Percentiles rank a stretch among this genome's conserved stretches.
Evolutionary conservation across 2,888 invertebrate species (phyloP).

Genomic region (Druceiella hillmani): DNA sequence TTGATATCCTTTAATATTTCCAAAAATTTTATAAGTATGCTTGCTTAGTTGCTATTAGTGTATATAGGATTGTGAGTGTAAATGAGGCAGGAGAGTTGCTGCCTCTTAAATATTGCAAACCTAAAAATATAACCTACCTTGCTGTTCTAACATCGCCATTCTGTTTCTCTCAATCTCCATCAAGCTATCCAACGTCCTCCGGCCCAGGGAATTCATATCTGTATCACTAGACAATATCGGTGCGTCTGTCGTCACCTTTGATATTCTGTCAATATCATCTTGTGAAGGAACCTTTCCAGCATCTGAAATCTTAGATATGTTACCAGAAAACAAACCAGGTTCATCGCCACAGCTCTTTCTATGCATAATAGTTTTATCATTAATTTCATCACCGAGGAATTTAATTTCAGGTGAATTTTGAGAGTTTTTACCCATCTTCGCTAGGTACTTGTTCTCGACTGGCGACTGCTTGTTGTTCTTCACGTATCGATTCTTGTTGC

Average conservation of each 20-base stretch:
- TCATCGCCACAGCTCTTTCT: conserved; percentile 49
- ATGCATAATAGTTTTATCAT: conserved; percentile 28
- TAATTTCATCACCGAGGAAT: conserved; percentile 24
- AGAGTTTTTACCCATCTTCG: conserved; percentile 15
- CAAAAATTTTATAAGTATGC: background rate
- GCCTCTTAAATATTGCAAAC: conserved; percentile 12
- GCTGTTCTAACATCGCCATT: conserved; percentile 80
- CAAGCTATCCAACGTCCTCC: conserved; percentile 78
- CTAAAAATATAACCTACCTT: conserved; percentile 55
- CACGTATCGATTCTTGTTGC: conserved; percentile 36
- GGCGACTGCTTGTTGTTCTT: conserved; percentile 36
- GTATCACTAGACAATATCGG: conserved; percentile 68
- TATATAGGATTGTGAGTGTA: too few species aligned
- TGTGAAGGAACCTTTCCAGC: conserved; percentile 62
- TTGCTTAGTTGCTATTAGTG: too few species aligned
- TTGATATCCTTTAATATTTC: background rate
- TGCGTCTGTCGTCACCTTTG: conserved; percentile 80
- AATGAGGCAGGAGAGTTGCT: background rate
- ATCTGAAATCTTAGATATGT: conserved; percentile 30
- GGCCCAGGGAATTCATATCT: conserved; percentile 61
- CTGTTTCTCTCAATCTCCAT: conserved; percentile 87
- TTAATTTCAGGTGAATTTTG: background rate
- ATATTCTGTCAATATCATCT: conserved; percentile 82
- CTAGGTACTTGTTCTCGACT: conserved; percentile 42
- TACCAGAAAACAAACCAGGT: conserved; percentile 25